Evolutionary conservation across 2,888 invertebrate genomes (phyloP), one percentile per base, ranked within the genome.

Genomic region (Ditylenchus weischeri): DNA sequence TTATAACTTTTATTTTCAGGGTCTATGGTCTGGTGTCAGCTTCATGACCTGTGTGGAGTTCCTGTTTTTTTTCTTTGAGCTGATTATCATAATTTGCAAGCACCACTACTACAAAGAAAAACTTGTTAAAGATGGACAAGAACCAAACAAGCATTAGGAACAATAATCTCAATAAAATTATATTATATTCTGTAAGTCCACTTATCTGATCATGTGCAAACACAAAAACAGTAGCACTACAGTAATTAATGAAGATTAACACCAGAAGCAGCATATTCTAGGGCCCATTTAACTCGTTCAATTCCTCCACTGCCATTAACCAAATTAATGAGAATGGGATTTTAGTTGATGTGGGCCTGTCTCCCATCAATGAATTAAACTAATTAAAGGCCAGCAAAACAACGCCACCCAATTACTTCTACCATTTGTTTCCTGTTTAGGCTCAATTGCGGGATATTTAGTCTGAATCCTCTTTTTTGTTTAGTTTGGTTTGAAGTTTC

Each of bases 11-110:
- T n/a, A n/a, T n/a, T n/a, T n/a, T 54, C n/a, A 54, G 54, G 80
- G 79, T 23, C 65, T 80, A 4, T 79, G 79, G 79, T 76, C 76
- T 21, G 80, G 80, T 6, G 78, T 80, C 29, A 78, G 78, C 21
- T 75, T 80, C 21, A 76, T 80, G 72, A 80, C 80, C 2, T 72
- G 76, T 50, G 79, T 77, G 60, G 80, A 80, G 70, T 79, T 80
- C 59, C 69, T 78, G 11, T 78, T 77, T 64, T 68, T 80, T 7
- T 67, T 71, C 0, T 51, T 75, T 21, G 79, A 80, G 59, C 58
- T 79, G 1, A 36, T 76, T 11, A 77, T 71, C 66, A 79, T 80
- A 78, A 71, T 70, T 10, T 49, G 75, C 50, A 59, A 74, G 38
- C 77, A 78, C 61, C 73, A 78, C 29, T 54, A 54, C 29, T 11